A percentile compares a stretch with the other conserved stretches of the same genome.
Conservation (phyloP, 2,113 vertebrate genomes). For the Dromas ardeola region DNA sequence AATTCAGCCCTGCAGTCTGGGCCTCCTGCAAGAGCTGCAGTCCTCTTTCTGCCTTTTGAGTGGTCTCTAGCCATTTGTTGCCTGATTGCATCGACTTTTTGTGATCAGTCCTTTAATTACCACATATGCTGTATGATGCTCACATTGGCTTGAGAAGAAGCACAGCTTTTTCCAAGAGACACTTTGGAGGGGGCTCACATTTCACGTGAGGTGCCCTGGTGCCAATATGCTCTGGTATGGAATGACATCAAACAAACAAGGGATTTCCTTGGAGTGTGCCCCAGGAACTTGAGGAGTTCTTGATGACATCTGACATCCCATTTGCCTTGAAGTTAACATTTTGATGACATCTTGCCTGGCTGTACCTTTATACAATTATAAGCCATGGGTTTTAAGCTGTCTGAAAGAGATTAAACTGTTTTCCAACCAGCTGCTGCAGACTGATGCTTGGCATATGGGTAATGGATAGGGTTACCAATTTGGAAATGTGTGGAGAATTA, state of each 20-base stretch:
- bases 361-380: constrained; percentile 1
- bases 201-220: neutral
- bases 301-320: constrained; percentile 5
- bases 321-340: constrained; percentile 44
- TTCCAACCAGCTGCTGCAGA: constrained; percentile 18
- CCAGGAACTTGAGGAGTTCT: neutral
- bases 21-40: neutral
- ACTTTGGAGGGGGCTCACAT: neutral
- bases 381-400: neutral
- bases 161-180: neutral
- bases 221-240: neutral
- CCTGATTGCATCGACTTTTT: neutral
- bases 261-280: constrained; percentile 29
- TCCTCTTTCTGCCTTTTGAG: neutral
- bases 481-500: constrained; percentile 4
- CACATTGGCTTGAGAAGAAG: neutral
- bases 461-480: neutral
- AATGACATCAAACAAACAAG: constrained; percentile 31
- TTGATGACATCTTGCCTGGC: constrained; percentile 18
- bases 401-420: constrained; percentile 34
- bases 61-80: neutral
- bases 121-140: neutral
- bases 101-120: neutral
- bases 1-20: neutral
- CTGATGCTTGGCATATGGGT: neutral